These are phyloP conservation scores for Amphiprion clarkii DNA, from an alignment of 2,797 vertebrate species.

Conservation along the genomic window DNA sequence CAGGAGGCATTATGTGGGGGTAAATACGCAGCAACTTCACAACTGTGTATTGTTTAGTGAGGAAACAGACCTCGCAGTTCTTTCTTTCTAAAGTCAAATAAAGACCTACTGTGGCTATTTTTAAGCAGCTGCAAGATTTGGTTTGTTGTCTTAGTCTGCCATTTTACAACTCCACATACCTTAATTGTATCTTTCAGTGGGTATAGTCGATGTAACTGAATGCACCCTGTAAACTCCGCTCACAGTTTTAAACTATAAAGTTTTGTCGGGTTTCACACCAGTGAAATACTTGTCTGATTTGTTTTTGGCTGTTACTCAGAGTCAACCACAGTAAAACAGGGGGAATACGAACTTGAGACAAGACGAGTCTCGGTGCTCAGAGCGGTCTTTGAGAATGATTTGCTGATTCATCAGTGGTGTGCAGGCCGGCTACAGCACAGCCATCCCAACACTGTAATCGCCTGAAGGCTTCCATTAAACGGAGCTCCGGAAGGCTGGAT, in stretches of 20 bases:
- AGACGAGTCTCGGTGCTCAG: slow-evolving; percentile 17
- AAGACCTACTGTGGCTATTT: slow-evolving; percentile 42
- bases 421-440: slow-evolving; percentile 33
- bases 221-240: slow-evolving; percentile 49
- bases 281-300: slow-evolving; percentile 30
- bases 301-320: slow-evolving; percentile 10
- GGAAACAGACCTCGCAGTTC: neutral
- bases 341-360: slow-evolving; percentile 3
- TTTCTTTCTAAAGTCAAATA: slow-evolving; percentile 35
- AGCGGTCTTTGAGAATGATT: slow-evolving; percentile 25
- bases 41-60: slow-evolving; percentile 20
- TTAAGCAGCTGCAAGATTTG: slow-evolving; percentile 34
- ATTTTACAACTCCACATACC: slow-evolving; percentile 44
- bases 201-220: slow-evolving; percentile 37
- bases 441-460: neutral
- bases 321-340: neutral
- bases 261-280: slow-evolving; percentile 34
- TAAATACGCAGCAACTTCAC: slow-evolving; percentile 18
- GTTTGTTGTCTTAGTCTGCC: slow-evolving; percentile 45
- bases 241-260: slow-evolving; percentile 45
- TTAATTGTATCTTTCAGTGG: slow-evolving; percentile 45
- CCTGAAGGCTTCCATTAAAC: slow-evolving; percentile 59
- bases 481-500: slow-evolving; percentile 57
- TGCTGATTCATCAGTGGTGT: slow-evolving; percentile 46
- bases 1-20: neutral